Base-by-base conservation (phyloP, 2,888 invertebrate species). In the Lasioglossum morio region DNA sequence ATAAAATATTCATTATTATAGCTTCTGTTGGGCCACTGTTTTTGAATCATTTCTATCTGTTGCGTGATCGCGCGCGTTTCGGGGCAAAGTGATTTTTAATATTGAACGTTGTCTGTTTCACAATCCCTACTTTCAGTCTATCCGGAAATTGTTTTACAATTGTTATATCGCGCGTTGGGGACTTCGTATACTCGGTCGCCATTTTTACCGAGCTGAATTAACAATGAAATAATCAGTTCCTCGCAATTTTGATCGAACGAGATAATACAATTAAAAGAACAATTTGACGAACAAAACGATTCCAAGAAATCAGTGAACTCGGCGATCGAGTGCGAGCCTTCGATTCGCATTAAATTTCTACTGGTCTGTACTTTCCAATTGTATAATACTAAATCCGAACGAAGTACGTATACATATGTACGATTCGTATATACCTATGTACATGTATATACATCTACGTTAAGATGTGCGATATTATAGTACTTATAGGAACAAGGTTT, bases 341-440 rank as follows among this genome's bases (percentile, higher is more conserved):
- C 86, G 76, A 88, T 72, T 75, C 81, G 84, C 83, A 82, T 66
- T 77, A 79, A 85, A 87, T 88, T 86, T 89, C 78, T 83, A 88
- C 84, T 78, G 86, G 84, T 90, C 87, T 86, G 88, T 91, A 93
- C 90, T 92, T 92, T 91, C 88, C 88, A 90, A 93, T 85, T 93
- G 93, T 93, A 93, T 90, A 81, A 92, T 92, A 86, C 60, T 87
- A 79, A 85, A 81, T 23, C 75, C 69, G 60, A 82, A 69, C 30
- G 48, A 77, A 76, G 79, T 88, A 90, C 82, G 79, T 86, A 86
- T 80, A 82, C 81, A 81, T 84, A 86, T 88, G 84, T 76, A 86
- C 81, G 57, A 34, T 34, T 43, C 23, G 75, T 87, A 82, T 79
- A 87, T 86, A 77, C 79, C 87, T 85, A 89, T 80, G 81, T 87